Base-by-base conservation (phyloP, 2,888 invertebrate species). In the Tiliacea citrago region DNA sequence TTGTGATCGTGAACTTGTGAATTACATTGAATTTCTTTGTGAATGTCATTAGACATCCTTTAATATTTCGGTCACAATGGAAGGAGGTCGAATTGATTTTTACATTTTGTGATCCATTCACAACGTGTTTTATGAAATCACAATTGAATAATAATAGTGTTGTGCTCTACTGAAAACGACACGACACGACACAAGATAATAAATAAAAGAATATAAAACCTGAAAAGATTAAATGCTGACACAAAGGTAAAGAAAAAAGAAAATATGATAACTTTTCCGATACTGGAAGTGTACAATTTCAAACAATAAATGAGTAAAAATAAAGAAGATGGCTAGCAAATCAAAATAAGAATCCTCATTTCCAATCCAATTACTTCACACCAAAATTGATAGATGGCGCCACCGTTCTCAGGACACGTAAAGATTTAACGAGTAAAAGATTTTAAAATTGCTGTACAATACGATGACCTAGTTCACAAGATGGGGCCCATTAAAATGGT, bases 401-500 rank as follows among this genome's bases (percentile, higher is more conserved):
- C 61, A 62, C 51, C 7, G 1, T 60, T 65, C 68, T 67, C 68
- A 84, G 84, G 84, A 84, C 47, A 58, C 55, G 70, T 75, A 55
- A 81, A 73, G 16, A 77, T 73, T 68, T 84, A 81, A 76, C 82
- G 84, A 84, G 85, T 76, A 84, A 84, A 81, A 77, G 62, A 82
- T 84, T 84, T 82, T 82, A 68, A 84, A 84, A 82, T 82, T 82
- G 57, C 82, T 60, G 62, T 79, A 84, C 83, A 88, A 86, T 85
- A 84, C 75, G 82, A 74, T 81, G 85, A 72, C 85, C 85, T 67
- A 81, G 83, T 88, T 83, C 75, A 77, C 88, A 87, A 87, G 85
- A 88, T 86, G 83, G 81, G 84, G 2, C 72, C 88, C 87, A 91
- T 91, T 90, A 91, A 90, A 90, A 89, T 83, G 75, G 83, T 88